Evolutionary conservation across 2,888 invertebrate species (phyloP).

Genomic region (Ochropleura leucogaster): DNA sequence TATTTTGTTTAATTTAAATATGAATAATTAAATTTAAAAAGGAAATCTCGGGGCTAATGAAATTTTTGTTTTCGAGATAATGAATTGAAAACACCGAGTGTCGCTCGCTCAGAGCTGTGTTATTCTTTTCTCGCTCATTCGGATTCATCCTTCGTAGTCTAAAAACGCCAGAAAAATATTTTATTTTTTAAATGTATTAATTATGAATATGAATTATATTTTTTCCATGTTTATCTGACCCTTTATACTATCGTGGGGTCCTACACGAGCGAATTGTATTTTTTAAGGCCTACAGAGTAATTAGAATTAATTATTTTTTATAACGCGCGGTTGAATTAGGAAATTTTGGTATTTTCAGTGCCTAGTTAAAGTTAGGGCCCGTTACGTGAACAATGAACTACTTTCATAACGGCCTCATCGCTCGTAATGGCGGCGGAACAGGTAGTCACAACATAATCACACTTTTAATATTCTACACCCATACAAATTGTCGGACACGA

Average conservation of each 20-base stretch:
- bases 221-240: conserved; percentile 83
- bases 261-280: conserved; percentile 71
- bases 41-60: conserved; percentile 90
- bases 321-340: conserved; percentile 47
- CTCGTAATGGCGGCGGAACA: conserved; percentile 43
- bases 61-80: conserved; percentile 91
- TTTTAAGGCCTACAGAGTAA: conserved; percentile 74
- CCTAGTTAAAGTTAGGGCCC: conserved; percentile 48
- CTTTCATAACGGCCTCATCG: conserved; percentile 53
- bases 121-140: conserved; percentile 89
- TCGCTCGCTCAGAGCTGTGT: conserved; percentile 80
- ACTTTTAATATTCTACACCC: conserved; percentile 60
- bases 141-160: conserved; percentile 84
- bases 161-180: conserved; percentile 77
- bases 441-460: conserved; percentile 55
- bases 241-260: conserved; percentile 76
- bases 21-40: conserved; percentile 90
- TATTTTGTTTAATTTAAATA: conserved; percentile 91
- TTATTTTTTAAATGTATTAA: conserved; percentile 85
- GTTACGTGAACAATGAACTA: conserved; percentile 53
- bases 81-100: conserved; percentile 90
- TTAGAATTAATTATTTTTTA: conserved; percentile 73
- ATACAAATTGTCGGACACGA: conserved; percentile 60
- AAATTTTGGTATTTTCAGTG: conserved; percentile 51
- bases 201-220: conserved; percentile 82